phyloP scores from a whole-genome alignment of 2,113 vertebrate species.

The Sturnus vulgaris region DNA sequence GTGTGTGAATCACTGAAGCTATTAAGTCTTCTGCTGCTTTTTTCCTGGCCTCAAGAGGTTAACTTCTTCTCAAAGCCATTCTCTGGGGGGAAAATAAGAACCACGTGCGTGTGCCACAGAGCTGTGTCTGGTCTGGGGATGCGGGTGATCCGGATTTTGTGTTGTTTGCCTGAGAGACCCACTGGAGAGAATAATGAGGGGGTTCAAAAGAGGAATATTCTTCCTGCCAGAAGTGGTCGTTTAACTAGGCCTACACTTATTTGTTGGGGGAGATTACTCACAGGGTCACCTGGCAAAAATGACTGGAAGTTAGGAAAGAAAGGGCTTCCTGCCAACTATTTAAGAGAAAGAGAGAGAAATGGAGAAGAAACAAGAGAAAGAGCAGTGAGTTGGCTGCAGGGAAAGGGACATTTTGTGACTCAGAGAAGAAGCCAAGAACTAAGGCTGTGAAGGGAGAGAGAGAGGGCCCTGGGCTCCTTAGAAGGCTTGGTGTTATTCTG shows the following conservation, averaged over 20 bases:
- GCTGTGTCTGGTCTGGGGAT: background rate
- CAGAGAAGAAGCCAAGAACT: slow-evolving; percentile 20
- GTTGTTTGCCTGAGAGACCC: background rate
- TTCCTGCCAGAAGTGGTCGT: slow-evolving; percentile 21
- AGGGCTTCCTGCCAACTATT: slow-evolving; percentile 45
- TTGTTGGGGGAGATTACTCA: slow-evolving; percentile 52
- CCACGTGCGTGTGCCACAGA: background rate
- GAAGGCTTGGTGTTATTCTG: background rate
- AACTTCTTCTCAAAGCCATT: background rate
- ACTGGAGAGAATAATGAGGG: slow-evolving; percentile 6
- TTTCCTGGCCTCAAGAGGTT: slow-evolving; percentile 37
- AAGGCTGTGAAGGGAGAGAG: background rate
- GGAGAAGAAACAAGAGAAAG: slow-evolving; percentile 2
- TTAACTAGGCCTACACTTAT: slow-evolving; percentile 3
- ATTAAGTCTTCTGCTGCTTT: background rate
- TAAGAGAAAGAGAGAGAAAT: slow-evolving; percentile 21
- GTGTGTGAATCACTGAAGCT: background rate
- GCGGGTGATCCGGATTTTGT: background rate
- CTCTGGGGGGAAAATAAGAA: background rate
- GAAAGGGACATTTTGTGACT: slow-evolving; percentile 43
- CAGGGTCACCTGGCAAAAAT: slow-evolving; percentile 58
- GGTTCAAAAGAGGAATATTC: background rate
- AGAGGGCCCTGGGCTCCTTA: background rate
- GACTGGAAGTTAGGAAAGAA: slow-evolving; percentile 62
- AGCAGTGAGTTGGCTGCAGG: slow-evolving; percentile 42